Conservation (phyloP, 2,888 invertebrate species). For the Xestobium rufovillosum region DNA sequence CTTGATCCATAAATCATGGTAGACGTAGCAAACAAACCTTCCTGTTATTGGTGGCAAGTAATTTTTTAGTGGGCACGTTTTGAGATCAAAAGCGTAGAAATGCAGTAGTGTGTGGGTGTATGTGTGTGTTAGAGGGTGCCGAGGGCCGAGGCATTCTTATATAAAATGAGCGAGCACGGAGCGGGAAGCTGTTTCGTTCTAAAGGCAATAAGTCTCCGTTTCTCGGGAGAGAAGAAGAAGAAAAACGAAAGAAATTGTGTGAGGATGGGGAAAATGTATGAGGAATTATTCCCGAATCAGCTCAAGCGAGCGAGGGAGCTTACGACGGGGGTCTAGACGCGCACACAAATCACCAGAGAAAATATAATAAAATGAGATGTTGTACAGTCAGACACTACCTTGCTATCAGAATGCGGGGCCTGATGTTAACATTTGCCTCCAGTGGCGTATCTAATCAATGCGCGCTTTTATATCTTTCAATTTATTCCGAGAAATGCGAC, state of each 20-base stretch:
- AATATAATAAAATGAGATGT: conserved; percentile 41
- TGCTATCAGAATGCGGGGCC: too few relatives aligned
- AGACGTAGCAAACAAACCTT: too few relatives aligned
- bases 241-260: conserved; percentile 34
- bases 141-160: conserved; percentile 22
- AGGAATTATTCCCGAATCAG: conserved; percentile 41
- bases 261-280: conserved; percentile 33
- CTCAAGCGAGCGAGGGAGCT: conserved; percentile 27
- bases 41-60: too few relatives aligned
- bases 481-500: too few relatives aligned
- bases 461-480: too few relatives aligned
- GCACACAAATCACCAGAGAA: conserved; percentile 42
- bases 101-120: conserved; percentile 20
- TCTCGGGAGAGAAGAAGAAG: conserved; percentile 30
- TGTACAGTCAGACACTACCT: conserved; percentile 13
- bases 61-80: too few relatives aligned
- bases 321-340: conserved; percentile 30
- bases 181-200: conserved; percentile 35
- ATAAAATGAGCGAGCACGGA: conserved; percentile 22
- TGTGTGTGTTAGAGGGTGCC: conserved; percentile 11
- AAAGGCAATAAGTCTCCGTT: conserved; percentile 36
- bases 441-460: too few relatives aligned
- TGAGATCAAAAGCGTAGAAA: too few relatives aligned
- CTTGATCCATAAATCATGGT: too few relatives aligned
- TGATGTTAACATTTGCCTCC: too few relatives aligned